These are phyloP conservation scores for Dendrolimus houi DNA, from an alignment of 2,888 invertebrate genomes.

Conservation along the genomic window DNA sequence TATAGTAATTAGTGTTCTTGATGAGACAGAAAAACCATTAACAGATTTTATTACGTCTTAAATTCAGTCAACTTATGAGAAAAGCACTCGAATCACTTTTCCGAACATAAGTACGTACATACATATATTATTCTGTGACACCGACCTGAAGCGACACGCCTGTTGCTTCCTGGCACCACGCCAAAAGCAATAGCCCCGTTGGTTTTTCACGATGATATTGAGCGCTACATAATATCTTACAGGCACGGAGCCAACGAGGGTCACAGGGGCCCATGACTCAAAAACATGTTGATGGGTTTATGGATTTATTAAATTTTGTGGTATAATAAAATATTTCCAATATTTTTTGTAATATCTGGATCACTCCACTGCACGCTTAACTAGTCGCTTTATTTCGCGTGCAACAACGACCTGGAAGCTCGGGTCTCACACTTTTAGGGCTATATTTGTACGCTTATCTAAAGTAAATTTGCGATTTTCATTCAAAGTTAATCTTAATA, in stretches of 20 bases:
- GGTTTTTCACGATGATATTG: neutral
- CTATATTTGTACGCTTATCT: no score
- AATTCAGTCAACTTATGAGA: neutral
- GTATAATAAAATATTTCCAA: neutral
- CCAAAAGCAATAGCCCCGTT: conserved; percentile 20
- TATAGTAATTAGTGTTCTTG: neutral
- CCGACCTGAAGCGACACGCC: conserved; percentile 26
- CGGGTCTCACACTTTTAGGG: no score
- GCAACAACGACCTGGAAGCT: no score
- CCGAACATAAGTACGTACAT: neutral
- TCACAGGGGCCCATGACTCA: neutral
- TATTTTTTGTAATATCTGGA: neutral
- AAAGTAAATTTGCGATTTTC: no score
- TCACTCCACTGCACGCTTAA: no score
- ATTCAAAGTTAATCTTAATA: no score
- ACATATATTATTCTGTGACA: neutral
- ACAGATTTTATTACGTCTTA: neutral
- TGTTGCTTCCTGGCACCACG: conserved; percentile 47
- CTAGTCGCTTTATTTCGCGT: no score
- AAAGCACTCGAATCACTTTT: neutral
- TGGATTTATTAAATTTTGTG: neutral
- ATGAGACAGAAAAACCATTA: neutral
- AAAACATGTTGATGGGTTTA: neutral
- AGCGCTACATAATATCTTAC: neutral
- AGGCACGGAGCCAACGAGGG: neutral